Evolutionary conservation across 2,888 invertebrate genomes (phyloP).

Genomic region (Caenorhabditis becei): DNA sequence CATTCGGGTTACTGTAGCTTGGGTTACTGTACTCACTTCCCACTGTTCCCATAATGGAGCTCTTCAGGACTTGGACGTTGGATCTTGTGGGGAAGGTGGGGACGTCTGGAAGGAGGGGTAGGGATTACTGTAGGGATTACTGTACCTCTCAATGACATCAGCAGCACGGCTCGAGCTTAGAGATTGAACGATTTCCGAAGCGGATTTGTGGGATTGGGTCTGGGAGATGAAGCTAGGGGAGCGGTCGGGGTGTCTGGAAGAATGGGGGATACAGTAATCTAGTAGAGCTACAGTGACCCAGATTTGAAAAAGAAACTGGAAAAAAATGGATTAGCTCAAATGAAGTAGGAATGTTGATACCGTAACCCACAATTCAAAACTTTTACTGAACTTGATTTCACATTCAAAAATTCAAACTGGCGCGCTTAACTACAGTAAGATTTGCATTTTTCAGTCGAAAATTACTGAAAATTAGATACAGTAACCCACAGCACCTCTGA

Average conservation of each 20-base stretch:
- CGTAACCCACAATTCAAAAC: too few relatives aligned
- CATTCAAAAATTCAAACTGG: too few relatives aligned
- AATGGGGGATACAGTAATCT: neutral
- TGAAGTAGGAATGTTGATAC: too few relatives aligned
- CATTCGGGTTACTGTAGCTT: neutral
- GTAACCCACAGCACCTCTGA: constrained; percentile 21
- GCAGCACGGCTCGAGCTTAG: neutral
- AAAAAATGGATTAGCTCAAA: too few relatives aligned
- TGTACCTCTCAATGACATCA: neutral
- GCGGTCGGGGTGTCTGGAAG: constrained; percentile 10
- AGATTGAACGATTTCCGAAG: neutral
- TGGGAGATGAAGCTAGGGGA: constrained; percentile 7
- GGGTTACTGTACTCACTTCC: constrained; percentile 7
- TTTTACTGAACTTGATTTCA: too few relatives aligned
- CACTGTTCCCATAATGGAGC: constrained; percentile 28
- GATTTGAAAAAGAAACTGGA: too few relatives aligned
- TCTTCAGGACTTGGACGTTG: constrained; percentile 34
- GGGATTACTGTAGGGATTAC: neutral
- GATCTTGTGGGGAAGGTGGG: too few relatives aligned
- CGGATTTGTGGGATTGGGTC: constrained; percentile 4
- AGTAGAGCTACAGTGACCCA: too few relatives aligned
- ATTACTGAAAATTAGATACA: neutral
- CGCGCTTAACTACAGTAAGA: too few relatives aligned
- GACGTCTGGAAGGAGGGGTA: constrained; percentile 3
- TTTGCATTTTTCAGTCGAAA: too few relatives aligned